Evolutionary conservation across 1,140 invertebrate genomes (phyloP).

Genomic region (Tetraneura akinire): DNA sequence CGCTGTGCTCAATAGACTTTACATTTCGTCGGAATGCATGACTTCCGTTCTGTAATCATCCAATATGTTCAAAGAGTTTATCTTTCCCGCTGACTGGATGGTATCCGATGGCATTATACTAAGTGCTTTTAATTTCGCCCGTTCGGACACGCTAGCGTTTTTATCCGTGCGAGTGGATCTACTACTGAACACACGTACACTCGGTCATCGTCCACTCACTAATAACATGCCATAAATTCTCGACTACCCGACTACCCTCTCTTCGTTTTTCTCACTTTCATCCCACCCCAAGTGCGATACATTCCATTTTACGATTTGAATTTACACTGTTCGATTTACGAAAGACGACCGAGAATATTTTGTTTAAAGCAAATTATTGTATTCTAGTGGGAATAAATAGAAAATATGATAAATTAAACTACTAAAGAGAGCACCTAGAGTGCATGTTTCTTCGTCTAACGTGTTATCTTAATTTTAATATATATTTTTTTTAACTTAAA

Average conservation of each 20-base stretch:
- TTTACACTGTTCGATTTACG: too few species aligned
- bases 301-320: too few species aligned
- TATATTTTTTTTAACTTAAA: too few species aligned
- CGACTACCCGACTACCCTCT: not conserved
- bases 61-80: conserved; percentile 3
- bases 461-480: too few species aligned
- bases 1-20: not conserved
- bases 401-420: too few species aligned
- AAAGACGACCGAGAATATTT: too few species aligned
- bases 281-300: too few species aligned
- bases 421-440: too few species aligned
- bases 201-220: not conserved
- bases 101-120: not conserved
- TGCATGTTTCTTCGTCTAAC: too few species aligned
- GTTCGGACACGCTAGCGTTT: not conserved
- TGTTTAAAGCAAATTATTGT: too few species aligned
- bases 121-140: conserved; percentile 4
- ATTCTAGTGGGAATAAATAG: too few species aligned
- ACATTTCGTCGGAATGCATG: not conserved
- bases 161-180: not conserved
- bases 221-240: not conserved
- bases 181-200: not conserved
- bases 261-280: not conserved
- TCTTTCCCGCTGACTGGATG: not conserved
- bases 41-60: not conserved